Percentiles rank a stretch among this genome's conserved stretches.
These are phyloP conservation scores for Setipinna tenuifilis DNA, from an alignment of 2,797 vertebrate species.

Conservation along the genomic window DNA sequence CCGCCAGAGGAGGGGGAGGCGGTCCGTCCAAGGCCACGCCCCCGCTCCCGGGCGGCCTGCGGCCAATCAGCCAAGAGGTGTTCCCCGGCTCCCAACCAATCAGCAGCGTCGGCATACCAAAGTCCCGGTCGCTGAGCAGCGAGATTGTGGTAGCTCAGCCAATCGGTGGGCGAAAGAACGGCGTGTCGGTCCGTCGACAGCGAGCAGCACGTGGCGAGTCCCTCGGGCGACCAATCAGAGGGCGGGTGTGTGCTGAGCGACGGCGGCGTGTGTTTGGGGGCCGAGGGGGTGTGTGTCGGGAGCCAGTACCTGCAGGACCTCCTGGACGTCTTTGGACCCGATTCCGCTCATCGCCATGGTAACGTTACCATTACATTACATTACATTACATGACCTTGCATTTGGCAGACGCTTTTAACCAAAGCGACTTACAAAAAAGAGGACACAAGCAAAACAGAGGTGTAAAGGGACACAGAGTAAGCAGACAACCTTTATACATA, in stretches of 20 bases:
- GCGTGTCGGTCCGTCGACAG: not conserved
- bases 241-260: not conserved
- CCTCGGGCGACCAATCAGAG: not conserved
- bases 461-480: too few species aligned
- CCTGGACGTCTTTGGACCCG: slow-evolving; percentile 72
- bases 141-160: slow-evolving; percentile 3
- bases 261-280: slow-evolving; percentile 66
- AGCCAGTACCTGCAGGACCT: slow-evolving; percentile 76
- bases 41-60: slow-evolving; percentile 82
- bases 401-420: too few species aligned
- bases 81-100: slow-evolving; percentile 61
- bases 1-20: slow-evolving; percentile 58
- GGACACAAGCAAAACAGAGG: too few species aligned
- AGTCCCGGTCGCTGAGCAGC: slow-evolving; percentile 5
- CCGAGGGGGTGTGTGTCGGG: slow-evolving; percentile 18
- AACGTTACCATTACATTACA: not conserved
- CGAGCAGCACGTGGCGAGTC: not conserved
- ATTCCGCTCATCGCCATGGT: slow-evolving; percentile 66
- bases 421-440: too few species aligned
- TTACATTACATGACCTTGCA: too few species aligned
- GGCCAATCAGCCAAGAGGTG: slow-evolving; percentile 71
- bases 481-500: too few species aligned
- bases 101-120: slow-evolving; percentile 44
- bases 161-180: not conserved
- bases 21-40: slow-evolving; percentile 83